These are phyloP conservation scores for Macaria notata DNA, from an alignment of 2,888 invertebrate species.

Conservation along the genomic window DNA sequence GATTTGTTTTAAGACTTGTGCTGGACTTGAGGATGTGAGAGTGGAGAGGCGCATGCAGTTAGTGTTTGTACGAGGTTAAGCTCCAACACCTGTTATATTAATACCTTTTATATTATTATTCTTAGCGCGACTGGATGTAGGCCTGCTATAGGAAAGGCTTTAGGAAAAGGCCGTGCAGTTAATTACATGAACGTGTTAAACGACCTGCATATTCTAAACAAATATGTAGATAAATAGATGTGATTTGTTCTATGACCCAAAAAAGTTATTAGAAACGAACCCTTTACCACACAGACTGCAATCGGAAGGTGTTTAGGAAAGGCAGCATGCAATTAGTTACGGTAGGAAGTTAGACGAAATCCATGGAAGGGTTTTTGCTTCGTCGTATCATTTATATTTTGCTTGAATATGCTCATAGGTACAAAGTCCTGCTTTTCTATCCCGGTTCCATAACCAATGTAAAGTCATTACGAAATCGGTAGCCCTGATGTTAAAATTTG, in stretches of 20 bases:
- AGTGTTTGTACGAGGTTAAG: slow-evolving; percentile 48
- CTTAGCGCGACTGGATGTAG: slow-evolving; percentile 32
- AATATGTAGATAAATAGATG: no score
- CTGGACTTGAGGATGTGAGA: slow-evolving; percentile 50
- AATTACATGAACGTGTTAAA: slow-evolving; percentile 51
- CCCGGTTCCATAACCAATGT: slow-evolving; percentile 6
- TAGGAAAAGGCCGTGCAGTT: slow-evolving; percentile 60
- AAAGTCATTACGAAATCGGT: slow-evolving; percentile 7
- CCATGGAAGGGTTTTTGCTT: slow-evolving; percentile 33
- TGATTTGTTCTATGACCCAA: no score
- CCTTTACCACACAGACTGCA: slow-evolving; percentile 55
- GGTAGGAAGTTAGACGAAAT: slow-evolving; percentile 41
- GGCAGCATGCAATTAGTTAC: slow-evolving; percentile 65
- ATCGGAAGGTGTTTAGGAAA: slow-evolving; percentile 57
- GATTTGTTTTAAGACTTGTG: slow-evolving; percentile 33
- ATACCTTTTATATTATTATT: no score
- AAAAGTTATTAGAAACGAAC: slow-evolving; percentile 5
- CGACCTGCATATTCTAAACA: slow-evolving; percentile 37
- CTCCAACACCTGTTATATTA: slow-evolving; percentile 49
- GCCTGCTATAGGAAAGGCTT: slow-evolving; percentile 43
- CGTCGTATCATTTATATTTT: neutral
- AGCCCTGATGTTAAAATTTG: neutral
- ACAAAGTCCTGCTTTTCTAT: no score
- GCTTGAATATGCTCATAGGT: no score
- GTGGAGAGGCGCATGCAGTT: slow-evolving; percentile 67